Conservation (phyloP, 2,888 invertebrate species). For the Cerceris ruficornis region DNA sequence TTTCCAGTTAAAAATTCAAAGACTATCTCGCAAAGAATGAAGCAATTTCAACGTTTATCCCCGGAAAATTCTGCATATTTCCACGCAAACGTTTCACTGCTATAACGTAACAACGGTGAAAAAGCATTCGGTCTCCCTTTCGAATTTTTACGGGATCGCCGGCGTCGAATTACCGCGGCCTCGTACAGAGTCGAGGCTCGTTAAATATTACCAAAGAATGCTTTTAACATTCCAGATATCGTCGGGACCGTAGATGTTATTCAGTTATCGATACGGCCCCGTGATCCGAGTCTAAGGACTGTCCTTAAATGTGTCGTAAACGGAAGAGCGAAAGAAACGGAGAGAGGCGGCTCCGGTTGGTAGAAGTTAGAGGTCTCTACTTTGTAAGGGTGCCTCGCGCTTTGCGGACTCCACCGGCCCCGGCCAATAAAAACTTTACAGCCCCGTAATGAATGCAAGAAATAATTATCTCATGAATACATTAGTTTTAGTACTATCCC, state of each 20-base stretch:
- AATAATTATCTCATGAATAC: conserved; percentile 80
- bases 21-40: no score
- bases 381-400: conserved; percentile 73
- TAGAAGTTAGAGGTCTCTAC: conserved; percentile 50
- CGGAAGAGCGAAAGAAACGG: conserved; percentile 27
- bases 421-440: conserved; percentile 75
- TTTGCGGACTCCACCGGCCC: conserved; percentile 49
- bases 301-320: conserved; percentile 70
- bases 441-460: conserved; percentile 77
- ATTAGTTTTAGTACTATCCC: conserved; percentile 75
- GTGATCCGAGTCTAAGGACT: conserved; percentile 57
- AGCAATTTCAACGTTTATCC: no score
- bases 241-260: conserved; percentile 26
- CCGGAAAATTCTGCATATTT: no score
- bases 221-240: conserved; percentile 63
- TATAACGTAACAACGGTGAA: neutral
- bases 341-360: conserved; percentile 16
- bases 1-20: no score
- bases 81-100: no score
- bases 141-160: neutral
- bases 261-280: conserved; percentile 55
- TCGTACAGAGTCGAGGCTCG: neutral
- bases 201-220: conserved; percentile 64
- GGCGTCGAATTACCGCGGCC: conserved; percentile 16
- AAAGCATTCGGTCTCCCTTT: conserved; percentile 1